Percentiles rank a stretch among this genome's conserved stretches.
phyloP scores from a whole-genome alignment of 1,140 invertebrate genomes.

The Elysia chlorotica region DNA sequence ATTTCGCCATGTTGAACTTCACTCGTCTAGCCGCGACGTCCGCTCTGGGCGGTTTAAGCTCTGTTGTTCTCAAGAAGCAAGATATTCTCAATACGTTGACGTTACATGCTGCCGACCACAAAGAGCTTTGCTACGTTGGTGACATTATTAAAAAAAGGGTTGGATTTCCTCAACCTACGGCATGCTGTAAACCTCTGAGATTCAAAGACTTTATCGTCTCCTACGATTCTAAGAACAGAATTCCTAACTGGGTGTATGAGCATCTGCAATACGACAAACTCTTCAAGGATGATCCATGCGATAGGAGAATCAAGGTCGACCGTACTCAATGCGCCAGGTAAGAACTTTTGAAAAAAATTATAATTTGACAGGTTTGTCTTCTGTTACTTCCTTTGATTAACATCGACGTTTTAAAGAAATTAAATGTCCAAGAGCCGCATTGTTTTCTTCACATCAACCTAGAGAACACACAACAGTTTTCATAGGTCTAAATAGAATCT shows the following conservation, averaged over 20 bases:
- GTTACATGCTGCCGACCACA: conserved; percentile 13
- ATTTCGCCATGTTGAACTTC: background rate
- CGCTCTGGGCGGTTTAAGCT: conserved; percentile 5
- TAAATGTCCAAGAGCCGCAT: too few species aligned
- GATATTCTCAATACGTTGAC: background rate
- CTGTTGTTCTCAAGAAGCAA: background rate
- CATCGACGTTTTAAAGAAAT: too few species aligned
- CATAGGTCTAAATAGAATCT: too few species aligned
- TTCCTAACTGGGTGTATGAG: conserved; percentile 20
- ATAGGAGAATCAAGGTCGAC: conserved; percentile 16
- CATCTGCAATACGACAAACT: conserved; percentile 11
- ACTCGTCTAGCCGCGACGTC: conserved; percentile 1
- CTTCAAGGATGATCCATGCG: conserved; percentile 18
- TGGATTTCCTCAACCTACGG: conserved; percentile 23
- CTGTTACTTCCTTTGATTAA: too few species aligned
- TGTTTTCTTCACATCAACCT: too few species aligned
- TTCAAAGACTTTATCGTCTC: conserved; percentile 25
- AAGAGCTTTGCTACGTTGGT: conserved; percentile 21
- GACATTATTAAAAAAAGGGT: conserved; percentile 26
- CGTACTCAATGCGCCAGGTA: conserved; percentile 6
- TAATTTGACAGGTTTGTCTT: too few species aligned
- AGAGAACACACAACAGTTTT: too few species aligned
- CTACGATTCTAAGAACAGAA: conserved; percentile 22
- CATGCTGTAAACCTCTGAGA: conserved; percentile 27
- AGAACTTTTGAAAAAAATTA: background rate